phyloP scores from a whole-genome alignment of 2,113 vertebrate genomes.

The Phalacrocorax brasilianus region DNA sequence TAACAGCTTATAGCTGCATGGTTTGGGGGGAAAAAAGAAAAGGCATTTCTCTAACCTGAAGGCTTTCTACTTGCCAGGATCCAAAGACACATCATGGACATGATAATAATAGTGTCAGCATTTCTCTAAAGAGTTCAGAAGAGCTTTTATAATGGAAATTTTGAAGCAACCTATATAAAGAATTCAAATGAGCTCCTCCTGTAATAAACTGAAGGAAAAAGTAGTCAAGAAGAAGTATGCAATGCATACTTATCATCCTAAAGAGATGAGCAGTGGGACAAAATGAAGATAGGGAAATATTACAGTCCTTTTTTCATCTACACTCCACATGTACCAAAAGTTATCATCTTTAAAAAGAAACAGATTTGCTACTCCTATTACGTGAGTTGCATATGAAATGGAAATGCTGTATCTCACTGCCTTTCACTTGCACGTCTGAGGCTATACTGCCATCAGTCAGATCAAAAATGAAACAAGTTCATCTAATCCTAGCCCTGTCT shows the following conservation, averaged over 20 bases:
- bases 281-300: background rate
- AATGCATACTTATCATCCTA: background rate
- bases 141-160: slow-evolving; percentile 47
- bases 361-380: background rate
- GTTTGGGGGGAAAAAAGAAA: background rate
- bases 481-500: background rate
- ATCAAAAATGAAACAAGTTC: background rate
- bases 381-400: background rate
- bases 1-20: background rate
- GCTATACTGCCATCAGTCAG: background rate
- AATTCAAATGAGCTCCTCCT: background rate
- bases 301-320: background rate
- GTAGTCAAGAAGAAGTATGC: background rate
- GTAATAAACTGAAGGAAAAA: slow-evolving; percentile 8
- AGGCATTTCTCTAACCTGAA: slow-evolving; percentile 20
- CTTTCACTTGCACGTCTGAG: background rate
- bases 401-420: background rate
- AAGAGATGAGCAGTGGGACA: background rate
- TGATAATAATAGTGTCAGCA: background rate
- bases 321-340: background rate
- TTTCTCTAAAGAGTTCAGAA: slow-evolving; percentile 13
- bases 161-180: background rate
- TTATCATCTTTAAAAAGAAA: background rate
- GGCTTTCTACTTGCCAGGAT: background rate
- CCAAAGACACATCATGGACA: background rate